Evolutionary conservation across 2,113 vertebrate genomes (phyloP), one percentile per base, ranked within the genome.

Genomic region (Spea multiplicata): DNA sequence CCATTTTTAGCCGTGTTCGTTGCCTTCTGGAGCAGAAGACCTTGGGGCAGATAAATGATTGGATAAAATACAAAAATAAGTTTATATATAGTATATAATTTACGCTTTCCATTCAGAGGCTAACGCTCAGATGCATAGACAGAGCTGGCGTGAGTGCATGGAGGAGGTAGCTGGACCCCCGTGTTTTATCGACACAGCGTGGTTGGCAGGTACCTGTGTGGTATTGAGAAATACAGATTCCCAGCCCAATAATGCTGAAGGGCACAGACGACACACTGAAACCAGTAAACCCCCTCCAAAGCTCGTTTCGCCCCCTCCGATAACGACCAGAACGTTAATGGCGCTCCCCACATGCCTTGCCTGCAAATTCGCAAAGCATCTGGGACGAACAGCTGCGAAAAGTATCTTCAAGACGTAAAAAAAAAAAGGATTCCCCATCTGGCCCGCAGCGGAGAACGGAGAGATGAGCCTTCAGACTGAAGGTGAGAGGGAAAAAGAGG

Each of bases 341-440:
- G 90, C 88, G 87, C 90, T 86, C 90, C 90, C 89, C 89, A 90
- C 82, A 86, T 87, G 88, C 84, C 78, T 86, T 85, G 88, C 86
- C 89, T 86, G 87, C 81, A 88, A 89, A 93, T 91, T 93, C 90
- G 91, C 91, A 90, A 90, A 88, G 84, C 92, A 94, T 91, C 92
- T 93, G 93, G 88, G 84, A 85, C 72, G 86, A 61, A 82, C 93
- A 94, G 92, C 93, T 94, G 93, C 91, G 93, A 86, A 86, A 88
- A 87, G 89, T 83, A 84, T 89, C 90, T 91, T 84, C 89, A 91
- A 92, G 92, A 90, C 89, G 89, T 88, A 89, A 90, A 91, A 91
- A 91, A 75, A 71, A 91, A 30, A 91, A 91, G 90, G 84, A 89
- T 91, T 90, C 87, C 89, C 91, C 91, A 91, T 93, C 92, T 92